phyloP scores from a whole-genome alignment of 2,113 vertebrate genomes.

The Nothoprocta pentlandii region DNA sequence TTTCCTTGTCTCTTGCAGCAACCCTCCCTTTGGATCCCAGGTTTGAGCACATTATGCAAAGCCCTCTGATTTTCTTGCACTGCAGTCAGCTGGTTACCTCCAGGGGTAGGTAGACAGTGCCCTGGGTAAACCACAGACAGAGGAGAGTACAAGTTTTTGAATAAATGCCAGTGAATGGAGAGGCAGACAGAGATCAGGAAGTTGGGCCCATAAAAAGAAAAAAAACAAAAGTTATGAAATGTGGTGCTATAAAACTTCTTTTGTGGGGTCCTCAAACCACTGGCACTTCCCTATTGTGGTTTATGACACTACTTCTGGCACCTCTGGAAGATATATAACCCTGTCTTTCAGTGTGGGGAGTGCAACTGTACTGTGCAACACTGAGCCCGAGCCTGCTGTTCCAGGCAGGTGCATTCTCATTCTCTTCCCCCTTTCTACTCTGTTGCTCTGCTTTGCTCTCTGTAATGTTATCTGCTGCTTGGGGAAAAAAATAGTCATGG shows the following conservation, averaged over 20 bases:
- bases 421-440: not conserved
- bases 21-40: not conserved
- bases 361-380: not conserved
- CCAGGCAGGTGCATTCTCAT: not conserved
- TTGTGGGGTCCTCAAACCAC: not conserved
- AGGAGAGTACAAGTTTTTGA: not conserved
- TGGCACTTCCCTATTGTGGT: not conserved
- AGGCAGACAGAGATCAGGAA: not conserved
- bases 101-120: not conserved
- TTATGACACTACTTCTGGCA: conserved; percentile 3
- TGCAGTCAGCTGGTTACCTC: not conserved
- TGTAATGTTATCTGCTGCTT: not conserved
- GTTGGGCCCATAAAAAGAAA: not conserved
- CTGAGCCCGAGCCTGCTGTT: not conserved
- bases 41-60: not conserved
- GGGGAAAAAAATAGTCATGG: not conserved
- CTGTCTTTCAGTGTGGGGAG: not conserved
- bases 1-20: not conserved
- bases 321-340: not conserved
- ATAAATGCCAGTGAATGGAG: not conserved
- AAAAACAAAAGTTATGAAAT: not conserved
- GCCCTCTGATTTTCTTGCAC: not conserved
- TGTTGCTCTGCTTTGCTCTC: not conserved
- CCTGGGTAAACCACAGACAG: not conserved
- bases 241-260: not conserved